Evolutionary conservation across 2,113 vertebrate species (phyloP).

Genomic region (Atherinomorus stipes): DNA sequence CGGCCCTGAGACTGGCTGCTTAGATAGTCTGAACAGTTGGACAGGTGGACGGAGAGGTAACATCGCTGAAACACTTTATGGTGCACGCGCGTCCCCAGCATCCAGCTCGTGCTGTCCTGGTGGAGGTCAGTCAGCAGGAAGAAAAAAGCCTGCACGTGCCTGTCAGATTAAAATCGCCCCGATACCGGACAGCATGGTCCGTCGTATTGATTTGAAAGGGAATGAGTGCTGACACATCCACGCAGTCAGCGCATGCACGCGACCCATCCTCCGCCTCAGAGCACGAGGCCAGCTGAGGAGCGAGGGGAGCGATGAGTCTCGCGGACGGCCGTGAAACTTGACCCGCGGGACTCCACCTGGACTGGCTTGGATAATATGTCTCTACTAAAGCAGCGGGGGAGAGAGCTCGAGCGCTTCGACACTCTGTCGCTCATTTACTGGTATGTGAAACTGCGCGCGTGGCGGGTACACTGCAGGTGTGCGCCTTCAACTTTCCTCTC

Average conservation of each 20-base stretch:
- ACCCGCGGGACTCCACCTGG: not conserved
- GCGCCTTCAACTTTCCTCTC: too few relatives aligned
- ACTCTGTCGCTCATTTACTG: slow-evolving; percentile 92
- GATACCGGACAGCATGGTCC: slow-evolving; percentile 6
- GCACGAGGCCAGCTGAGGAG: not conserved
- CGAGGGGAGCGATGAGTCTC: slow-evolving; percentile 15
- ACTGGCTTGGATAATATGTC: slow-evolving; percentile 78
- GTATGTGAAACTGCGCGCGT: slow-evolving; percentile 69
- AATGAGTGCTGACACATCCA: slow-evolving; percentile 69
- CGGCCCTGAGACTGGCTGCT: too few relatives aligned
- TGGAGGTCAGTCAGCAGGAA: slow-evolving; percentile 58
- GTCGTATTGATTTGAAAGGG: slow-evolving; percentile 48
- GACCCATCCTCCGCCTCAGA: not conserved
- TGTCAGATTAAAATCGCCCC: slow-evolving; percentile 51
- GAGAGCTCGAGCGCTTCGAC: slow-evolving; percentile 85
- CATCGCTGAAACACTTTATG: too few relatives aligned
- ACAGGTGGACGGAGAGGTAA: too few relatives aligned
- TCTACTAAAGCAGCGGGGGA: slow-evolving; percentile 81
- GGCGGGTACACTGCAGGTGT: too few relatives aligned
- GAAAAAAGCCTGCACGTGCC: slow-evolving; percentile 18
- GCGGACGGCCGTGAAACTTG: not conserved
- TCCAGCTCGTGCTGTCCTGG: not conserved
- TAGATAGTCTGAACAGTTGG: too few relatives aligned
- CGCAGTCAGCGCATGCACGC: slow-evolving; percentile 48
- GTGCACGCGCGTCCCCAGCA: not conserved